Conservation (phyloP, 1,140 invertebrate species). For the Hetaerina americana region DNA sequence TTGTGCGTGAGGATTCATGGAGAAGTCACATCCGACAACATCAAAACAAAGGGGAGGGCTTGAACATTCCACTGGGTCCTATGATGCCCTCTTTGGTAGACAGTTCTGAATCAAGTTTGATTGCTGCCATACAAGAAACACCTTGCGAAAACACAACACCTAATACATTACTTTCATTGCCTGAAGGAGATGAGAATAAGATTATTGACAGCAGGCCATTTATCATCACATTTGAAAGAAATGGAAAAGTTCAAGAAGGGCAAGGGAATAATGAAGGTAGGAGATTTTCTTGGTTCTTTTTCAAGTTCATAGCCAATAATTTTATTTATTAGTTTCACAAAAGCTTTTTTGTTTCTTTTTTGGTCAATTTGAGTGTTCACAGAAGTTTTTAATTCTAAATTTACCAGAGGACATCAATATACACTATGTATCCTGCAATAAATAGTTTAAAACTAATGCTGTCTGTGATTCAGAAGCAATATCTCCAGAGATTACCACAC, state of each 20-base stretch:
- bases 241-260: background rate
- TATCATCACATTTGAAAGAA: background rate
- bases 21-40: conserved; percentile 26
- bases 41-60: background rate
- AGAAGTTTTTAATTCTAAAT: too few species aligned
- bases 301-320: too few species aligned
- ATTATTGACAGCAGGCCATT: background rate
- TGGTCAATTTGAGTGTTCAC: too few species aligned
- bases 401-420: too few species aligned
- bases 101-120: background rate
- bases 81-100: background rate
- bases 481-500: too few species aligned
- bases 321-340: too few species aligned
- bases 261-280: background rate
- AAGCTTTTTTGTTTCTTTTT: too few species aligned
- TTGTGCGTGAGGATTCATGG: conserved; percentile 27
- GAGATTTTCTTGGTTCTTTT: too few species aligned
- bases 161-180: background rate
- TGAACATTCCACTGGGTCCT: background rate
- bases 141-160: background rate
- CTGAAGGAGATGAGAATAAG: background rate
- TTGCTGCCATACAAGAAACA: background rate
- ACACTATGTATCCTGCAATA: too few species aligned
- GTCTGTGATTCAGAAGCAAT: too few species aligned
- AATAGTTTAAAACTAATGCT: too few species aligned